Evolutionary conservation across 1,140 invertebrate genomes (phyloP), one percentile per base, ranked within the genome.

Genomic region (Saccostrea echinata): DNA sequence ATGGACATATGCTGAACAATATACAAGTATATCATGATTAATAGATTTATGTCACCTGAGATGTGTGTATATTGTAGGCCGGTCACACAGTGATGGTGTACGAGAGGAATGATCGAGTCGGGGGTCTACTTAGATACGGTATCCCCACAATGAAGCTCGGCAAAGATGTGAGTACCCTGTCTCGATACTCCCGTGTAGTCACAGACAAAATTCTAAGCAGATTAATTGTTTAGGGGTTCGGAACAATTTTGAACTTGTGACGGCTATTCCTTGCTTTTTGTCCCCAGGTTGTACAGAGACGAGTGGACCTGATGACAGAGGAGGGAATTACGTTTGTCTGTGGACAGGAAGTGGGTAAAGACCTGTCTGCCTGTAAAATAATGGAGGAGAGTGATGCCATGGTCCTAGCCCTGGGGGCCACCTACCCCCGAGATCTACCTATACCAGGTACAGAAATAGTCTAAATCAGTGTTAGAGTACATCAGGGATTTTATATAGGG

Each of bases 111-210:
- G 98, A 99, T 95, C 96, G 98, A 27, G 95, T 98, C 55, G 99
- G 99, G 86, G 99, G 99, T 1, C 96, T 99, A 8, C 95, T 99
- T 13, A 97, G 99, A 93, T 99, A 99, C 95, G 99, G 99, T 84
- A 99, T 99, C 93, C 99, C 99, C 52, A 98, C 98, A 0, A 99
- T 99, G 98, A 99, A 99, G 95, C 96, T 99, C 0, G 97, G 97
- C 88, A 99, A 99, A 95, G 96, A 97, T 89, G 97, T 99, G 86
- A 88, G 92, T 89, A 51, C 21, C 43, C 6, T 4, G 9, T 43
- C 43, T 43, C 43, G 9, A 43, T 43, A 43, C 43, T 9, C 4
- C 43, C 9, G 43, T 43, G 43, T 43, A 43, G 43, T 43, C 43
- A 43, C 43, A 6, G 6, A 43, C 43, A 43, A 8, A 43, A 43